Evolutionary conservation across 2,888 invertebrate species (phyloP).

Genomic region (Ormia ochracea): DNA sequence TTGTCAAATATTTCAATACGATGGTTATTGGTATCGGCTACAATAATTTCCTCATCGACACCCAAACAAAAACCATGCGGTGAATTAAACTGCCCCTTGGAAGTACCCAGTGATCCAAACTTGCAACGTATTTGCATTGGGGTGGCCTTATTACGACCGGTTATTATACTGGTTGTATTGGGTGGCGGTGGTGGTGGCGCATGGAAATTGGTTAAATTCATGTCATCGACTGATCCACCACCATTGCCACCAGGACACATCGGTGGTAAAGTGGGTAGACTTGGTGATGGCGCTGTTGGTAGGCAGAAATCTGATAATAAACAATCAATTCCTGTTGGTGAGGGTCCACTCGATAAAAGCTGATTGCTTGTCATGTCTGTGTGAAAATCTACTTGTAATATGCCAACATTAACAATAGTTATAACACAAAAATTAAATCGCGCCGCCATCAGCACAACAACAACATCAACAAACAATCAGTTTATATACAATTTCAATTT

Average conservation of each 20-base stretch:
- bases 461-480: slow-evolving; percentile 62
- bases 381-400: slow-evolving; percentile 74
- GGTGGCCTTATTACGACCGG: slow-evolving; percentile 84
- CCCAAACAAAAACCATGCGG: slow-evolving; percentile 98
- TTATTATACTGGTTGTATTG: slow-evolving; percentile 75
- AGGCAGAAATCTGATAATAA: slow-evolving; percentile 80
- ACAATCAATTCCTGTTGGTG: slow-evolving; percentile 79
- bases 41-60: slow-evolving; percentile 95
- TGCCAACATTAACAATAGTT: slow-evolving; percentile 66
- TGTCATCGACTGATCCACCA: slow-evolving; percentile 75
- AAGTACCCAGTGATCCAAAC: slow-evolving; percentile 94
- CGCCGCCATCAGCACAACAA: slow-evolving; percentile 59
- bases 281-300: slow-evolving; percentile 82
- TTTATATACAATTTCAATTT: slow-evolving; percentile 41
- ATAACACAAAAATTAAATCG: slow-evolving; percentile 54
- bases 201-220: slow-evolving; percentile 76
- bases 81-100: slow-evolving; percentile 96
- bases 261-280: slow-evolving; percentile 76
- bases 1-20: slow-evolving; percentile 97
- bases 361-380: slow-evolving; percentile 77
- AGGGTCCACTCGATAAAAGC: slow-evolving; percentile 80
- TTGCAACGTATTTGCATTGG: slow-evolving; percentile 94
- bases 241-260: slow-evolving; percentile 68
- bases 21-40: slow-evolving; percentile 97
- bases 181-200: slow-evolving; percentile 77